Base-by-base conservation (phyloP, 2,113 vertebrate genomes). In the Notarius lentiginosus region DNA sequence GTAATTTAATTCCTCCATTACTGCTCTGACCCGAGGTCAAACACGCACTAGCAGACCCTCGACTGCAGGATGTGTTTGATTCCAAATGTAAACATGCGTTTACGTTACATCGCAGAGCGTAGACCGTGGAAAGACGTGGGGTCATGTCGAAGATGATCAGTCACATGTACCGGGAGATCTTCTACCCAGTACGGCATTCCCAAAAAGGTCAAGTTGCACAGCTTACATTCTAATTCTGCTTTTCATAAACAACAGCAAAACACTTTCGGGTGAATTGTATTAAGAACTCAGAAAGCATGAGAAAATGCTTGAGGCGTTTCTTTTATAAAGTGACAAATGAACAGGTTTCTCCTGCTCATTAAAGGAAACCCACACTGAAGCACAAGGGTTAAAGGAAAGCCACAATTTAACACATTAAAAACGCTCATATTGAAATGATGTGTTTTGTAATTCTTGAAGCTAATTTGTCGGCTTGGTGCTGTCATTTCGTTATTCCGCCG, bases 1-100 rank as follows among this genome's bases (percentile, higher is more conserved):
- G 84, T 83, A 61, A 89, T 86, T 89, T 79, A 89, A 87, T 75
- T 86, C 60, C 79, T 72, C 79, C 72, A 79, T 87, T 87, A 77
- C 56, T 47, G 14, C 47, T 63, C 30, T 77, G 61, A 83, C 83
- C 73, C 10, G 72, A 56, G 79, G 89, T 82, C 66, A 86, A 41
- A 27, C 66, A 47, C 30, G 34, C 70, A 82, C 61, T 22, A 17
- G 61, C 63, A 51, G 34, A 34, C 41, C 65, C 7, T 70, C 61
- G 8, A 8, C 49, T 53, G 18, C 76, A 61, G 77, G 83, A 84
- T 56, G 55, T 24, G 79, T 87, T 82, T 34, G 86, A 82, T 87
- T 87, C 58, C 22, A 3, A 86, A 82, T 6, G n/a, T 86, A 82
- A 87, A 83, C 86, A 87, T 1, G 5, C 47, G 9, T 84, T 60